Evolutionary conservation across 2,113 vertebrate genomes (phyloP).

Genomic region (Euleptes europaea): DNA sequence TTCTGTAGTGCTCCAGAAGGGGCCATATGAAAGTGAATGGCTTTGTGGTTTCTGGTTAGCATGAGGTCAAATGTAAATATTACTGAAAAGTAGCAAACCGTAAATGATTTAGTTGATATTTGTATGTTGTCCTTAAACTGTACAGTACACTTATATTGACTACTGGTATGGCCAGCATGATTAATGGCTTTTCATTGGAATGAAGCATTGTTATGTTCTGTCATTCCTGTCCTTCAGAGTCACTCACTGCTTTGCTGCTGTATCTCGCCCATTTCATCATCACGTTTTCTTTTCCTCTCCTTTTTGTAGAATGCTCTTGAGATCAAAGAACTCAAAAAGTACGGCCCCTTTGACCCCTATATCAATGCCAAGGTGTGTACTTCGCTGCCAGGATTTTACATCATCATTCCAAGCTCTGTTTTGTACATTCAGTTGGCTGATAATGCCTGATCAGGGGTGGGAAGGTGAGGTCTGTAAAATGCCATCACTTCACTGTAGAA

Average conservation of each 20-base stretch:
- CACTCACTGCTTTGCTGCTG: slow-evolving; percentile 75
- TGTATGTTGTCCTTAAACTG: slow-evolving; percentile 15
- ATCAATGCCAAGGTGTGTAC: slow-evolving; percentile 99
- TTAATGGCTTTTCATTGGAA: slow-evolving; percentile 58
- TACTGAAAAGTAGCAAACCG: not conserved
- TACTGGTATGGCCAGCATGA: slow-evolving; percentile 55
- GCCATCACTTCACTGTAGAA: slow-evolving; percentile 53
- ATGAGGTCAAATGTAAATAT: slow-evolving; percentile 12
- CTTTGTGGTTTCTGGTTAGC: not conserved
- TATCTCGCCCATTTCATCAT: slow-evolving; percentile 82
- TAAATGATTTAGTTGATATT: slow-evolving; percentile 29
- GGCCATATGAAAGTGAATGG: not conserved
- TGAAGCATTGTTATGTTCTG: slow-evolving; percentile 44
- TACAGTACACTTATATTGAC: slow-evolving; percentile 17
- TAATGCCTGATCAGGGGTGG: slow-evolving; percentile 51
- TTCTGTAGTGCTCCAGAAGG: not conserved
- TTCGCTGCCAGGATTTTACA: slow-evolving; percentile 73
- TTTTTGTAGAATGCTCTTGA: slow-evolving; percentile 98
- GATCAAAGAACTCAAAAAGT: slow-evolving; percentile 99
- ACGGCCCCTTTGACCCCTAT: slow-evolving; percentile 99
- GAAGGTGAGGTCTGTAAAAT: slow-evolving; percentile 51
- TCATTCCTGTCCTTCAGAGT: slow-evolving; percentile 52
- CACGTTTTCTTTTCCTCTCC: slow-evolving; percentile 76
- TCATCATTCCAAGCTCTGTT: slow-evolving; percentile 65
- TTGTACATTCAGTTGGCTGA: slow-evolving; percentile 50